Evolutionary conservation across 2,888 invertebrate genomes (phyloP).

Genomic region (Amphipoea lucens): DNA sequence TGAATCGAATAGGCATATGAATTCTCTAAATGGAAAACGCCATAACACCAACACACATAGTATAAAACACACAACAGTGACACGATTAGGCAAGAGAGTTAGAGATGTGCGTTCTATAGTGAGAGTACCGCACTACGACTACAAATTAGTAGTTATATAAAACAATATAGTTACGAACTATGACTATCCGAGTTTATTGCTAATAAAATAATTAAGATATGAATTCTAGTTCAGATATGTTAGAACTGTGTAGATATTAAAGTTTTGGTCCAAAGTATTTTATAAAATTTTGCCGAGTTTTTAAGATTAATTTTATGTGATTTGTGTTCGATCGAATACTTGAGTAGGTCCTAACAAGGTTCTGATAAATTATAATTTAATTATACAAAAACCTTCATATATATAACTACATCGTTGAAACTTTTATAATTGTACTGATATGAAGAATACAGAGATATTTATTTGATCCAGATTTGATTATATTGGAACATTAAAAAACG

Average conservation of each 20-base stretch:
- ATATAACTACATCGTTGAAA: slow-evolving; percentile 28
- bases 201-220: slow-evolving; percentile 84
- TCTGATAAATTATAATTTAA: slow-evolving; percentile 2
- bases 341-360: slow-evolving; percentile 7
- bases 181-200: slow-evolving; percentile 81
- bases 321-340: slow-evolving; percentile 21
- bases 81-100: slow-evolving; percentile 77
- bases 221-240: slow-evolving; percentile 86
- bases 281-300: slow-evolving; percentile 59
- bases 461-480: slow-evolving; percentile 1
- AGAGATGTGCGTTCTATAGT: slow-evolving; percentile 72
- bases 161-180: slow-evolving; percentile 70
- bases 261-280: slow-evolving; percentile 84
- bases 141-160: slow-evolving; percentile 65
- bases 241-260: slow-evolving; percentile 79
- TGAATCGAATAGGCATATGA: not conserved
- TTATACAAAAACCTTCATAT: slow-evolving; percentile 1
- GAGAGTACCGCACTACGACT: slow-evolving; percentile 63
- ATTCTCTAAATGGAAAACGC: slow-evolving; percentile 69
- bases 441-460: slow-evolving; percentile 33
- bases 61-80: slow-evolving; percentile 71
- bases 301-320: slow-evolving; percentile 17
- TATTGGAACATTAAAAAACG: slow-evolving; percentile 3
- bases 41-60: slow-evolving; percentile 68
- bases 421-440: slow-evolving; percentile 8